phyloP scores from a whole-genome alignment of 2,113 vertebrate species.

The Scolopax mira region DNA sequence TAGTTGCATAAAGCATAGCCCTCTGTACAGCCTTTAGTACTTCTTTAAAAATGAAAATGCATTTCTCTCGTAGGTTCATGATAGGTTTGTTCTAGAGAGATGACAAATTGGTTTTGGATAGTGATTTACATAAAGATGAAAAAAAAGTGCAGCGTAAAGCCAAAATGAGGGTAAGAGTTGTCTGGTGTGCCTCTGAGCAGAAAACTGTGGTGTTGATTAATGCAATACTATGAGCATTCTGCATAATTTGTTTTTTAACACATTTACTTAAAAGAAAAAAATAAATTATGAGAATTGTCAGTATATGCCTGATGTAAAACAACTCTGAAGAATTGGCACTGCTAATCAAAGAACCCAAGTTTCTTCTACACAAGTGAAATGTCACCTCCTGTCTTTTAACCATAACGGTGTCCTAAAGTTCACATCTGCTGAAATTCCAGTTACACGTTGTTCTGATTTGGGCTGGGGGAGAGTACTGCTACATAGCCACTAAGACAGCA shows the following conservation, averaged over 20 bases:
- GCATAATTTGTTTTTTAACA: constrained; percentile 10
- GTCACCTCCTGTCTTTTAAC: neutral
- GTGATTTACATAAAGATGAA: constrained; percentile 42
- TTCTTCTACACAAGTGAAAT: neutral
- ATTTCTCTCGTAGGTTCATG: neutral
- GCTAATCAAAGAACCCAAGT: neutral
- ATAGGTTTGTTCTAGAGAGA: neutral
- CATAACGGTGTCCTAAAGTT: neutral
- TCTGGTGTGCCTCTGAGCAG: constrained; percentile 30
- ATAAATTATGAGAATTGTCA: neutral
- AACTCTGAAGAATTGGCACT: neutral
- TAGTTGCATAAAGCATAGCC: neutral
- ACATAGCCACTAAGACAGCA: neutral
- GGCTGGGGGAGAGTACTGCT: neutral
- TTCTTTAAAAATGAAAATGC: neutral
- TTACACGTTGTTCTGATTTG: neutral
- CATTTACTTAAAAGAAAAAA: neutral
- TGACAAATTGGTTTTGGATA: constrained; percentile 30
- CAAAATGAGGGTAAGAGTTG: neutral
- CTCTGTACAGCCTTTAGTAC: neutral
- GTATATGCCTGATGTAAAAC: neutral
- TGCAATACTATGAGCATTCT: constrained; percentile 13
- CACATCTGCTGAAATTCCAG: neutral
- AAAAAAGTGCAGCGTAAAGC: neutral
- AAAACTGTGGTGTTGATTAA: constrained; percentile 60